phyloP scores from a whole-genome alignment of 2,888 invertebrate species.

The Bellardia bayeri region DNA sequence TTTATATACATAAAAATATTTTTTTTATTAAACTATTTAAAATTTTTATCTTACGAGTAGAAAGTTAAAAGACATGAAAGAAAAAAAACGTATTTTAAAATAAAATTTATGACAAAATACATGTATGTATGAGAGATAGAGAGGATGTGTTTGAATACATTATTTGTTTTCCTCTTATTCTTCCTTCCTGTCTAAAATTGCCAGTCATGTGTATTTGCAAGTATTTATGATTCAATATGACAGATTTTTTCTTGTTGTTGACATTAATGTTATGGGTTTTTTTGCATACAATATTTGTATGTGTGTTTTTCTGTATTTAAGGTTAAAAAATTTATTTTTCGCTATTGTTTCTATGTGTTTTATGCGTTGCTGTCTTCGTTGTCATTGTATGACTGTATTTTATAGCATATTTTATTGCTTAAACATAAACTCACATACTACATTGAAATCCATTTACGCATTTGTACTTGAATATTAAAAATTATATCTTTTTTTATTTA shows the following conservation, averaged over 20 bases:
- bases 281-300: neutral
- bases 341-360: neutral
- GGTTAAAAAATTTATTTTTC: slow-evolving; percentile 3
- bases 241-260: slow-evolving; percentile 56
- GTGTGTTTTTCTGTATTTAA: slow-evolving; percentile 10
- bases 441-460: slow-evolving; percentile 10
- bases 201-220: neutral
- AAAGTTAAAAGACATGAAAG: neutral
- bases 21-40: slow-evolving; percentile 43
- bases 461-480: slow-evolving; percentile 6
- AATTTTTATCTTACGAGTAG: slow-evolving; percentile 34
- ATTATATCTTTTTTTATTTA: neutral
- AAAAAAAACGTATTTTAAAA: slow-evolving; percentile 25
- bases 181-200: neutral
- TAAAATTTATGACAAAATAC: slow-evolving; percentile 40
- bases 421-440: neutral
- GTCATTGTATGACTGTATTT: slow-evolving; percentile 42
- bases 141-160: neutral
- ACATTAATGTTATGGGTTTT: slow-evolving; percentile 42
- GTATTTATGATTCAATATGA: slow-evolving; percentile 47
- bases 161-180: neutral
- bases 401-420: slow-evolving; percentile 59
- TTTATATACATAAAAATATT: neutral
- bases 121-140: neutral
- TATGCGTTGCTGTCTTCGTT: neutral